A percentile compares a stretch with the other conserved stretches of the same genome.
These are phyloP conservation scores for Amazona guildingii DNA, from an alignment of 2,113 vertebrate genomes.

Conservation along the genomic window DNA sequence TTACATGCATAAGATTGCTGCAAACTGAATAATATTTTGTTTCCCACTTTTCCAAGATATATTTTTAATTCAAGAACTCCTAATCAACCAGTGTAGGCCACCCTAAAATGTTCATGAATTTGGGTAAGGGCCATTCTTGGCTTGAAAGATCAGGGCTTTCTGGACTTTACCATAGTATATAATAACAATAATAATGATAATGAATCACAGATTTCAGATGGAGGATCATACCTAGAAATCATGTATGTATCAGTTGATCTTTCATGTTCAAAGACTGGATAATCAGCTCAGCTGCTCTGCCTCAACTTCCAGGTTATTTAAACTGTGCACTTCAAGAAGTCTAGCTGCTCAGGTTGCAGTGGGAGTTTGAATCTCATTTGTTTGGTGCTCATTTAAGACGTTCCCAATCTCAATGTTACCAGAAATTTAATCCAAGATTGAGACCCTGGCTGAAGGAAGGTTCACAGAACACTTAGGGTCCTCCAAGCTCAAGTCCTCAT, in stretches of 20 bases:
- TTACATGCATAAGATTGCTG: not conserved
- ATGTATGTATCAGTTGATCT: not conserved
- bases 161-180: not conserved
- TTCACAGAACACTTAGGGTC: not conserved
- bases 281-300: not conserved
- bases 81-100: not conserved
- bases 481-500: not conserved
- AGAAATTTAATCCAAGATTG: not conserved
- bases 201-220: not conserved
- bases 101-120: not conserved
- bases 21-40: constrained; percentile 50
- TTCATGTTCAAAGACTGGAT: not conserved
- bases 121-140: not conserved
- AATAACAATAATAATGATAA: not conserved
- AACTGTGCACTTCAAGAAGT: not conserved
- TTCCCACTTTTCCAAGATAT: constrained; percentile 12
- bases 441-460: not conserved
- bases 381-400: not conserved
- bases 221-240: not conserved
- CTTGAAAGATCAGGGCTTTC: not conserved
- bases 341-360: not conserved
- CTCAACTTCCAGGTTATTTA: not conserved
- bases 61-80: constrained; percentile 17
- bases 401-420: fast-evolving
- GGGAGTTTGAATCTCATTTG: not conserved